Conservation (phyloP, 2,888 invertebrate species). For the Axea sp. region DNA sequence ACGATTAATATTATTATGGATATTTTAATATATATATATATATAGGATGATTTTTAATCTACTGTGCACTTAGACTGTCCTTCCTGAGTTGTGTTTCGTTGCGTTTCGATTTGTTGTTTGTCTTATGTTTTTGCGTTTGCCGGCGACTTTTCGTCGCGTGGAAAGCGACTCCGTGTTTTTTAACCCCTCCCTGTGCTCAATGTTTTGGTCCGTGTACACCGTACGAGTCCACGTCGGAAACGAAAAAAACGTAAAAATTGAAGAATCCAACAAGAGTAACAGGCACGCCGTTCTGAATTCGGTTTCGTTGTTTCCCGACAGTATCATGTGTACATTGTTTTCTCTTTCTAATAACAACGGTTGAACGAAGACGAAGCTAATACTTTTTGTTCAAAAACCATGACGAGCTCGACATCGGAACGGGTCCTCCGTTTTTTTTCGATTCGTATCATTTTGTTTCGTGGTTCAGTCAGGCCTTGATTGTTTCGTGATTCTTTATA, state of each 20-base stretch:
- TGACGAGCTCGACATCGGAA: no score
- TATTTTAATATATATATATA: slow-evolving; percentile 78
- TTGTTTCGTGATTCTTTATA: slow-evolving; percentile 36
- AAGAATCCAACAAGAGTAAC: background rate
- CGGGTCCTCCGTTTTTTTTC: no score
- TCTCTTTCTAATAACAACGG: no score
- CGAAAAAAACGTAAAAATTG: slow-evolving; percentile 6
- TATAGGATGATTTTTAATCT: slow-evolving; percentile 76
- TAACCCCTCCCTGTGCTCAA: slow-evolving; percentile 40
- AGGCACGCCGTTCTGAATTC: no score
- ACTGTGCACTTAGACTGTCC: slow-evolving; percentile 74
- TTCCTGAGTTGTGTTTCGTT: slow-evolving; percentile 71
- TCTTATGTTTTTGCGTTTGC: slow-evolving; percentile 39
- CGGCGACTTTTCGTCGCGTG: slow-evolving; percentile 5
- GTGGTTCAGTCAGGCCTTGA: slow-evolving; percentile 24
- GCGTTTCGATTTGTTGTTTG: slow-evolving; percentile 67
- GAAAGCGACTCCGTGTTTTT: slow-evolving; percentile 22
- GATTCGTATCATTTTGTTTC: slow-evolving; percentile 38
- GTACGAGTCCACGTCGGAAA: slow-evolving; percentile 41
- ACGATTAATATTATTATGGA: slow-evolving; percentile 75
- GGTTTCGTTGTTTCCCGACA: no score
- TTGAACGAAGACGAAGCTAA: no score
- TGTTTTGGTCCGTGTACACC: slow-evolving; percentile 45
- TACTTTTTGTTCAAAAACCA: no score
- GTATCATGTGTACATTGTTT: no score